Base-by-base conservation (phyloP, 2,113 vertebrate species). In the Rynchops niger region DNA sequence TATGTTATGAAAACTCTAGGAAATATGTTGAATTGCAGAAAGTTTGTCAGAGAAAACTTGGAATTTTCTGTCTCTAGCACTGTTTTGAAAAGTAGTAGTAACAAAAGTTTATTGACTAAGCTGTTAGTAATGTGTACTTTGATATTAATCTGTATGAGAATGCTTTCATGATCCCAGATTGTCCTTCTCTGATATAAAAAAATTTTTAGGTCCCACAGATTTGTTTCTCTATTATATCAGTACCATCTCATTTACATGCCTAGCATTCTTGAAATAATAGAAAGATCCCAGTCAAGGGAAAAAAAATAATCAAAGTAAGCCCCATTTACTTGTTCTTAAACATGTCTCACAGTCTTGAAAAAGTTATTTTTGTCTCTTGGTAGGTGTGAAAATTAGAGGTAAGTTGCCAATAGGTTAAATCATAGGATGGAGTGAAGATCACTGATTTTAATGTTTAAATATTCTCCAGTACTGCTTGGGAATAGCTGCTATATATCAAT, bases 341-440 rank as follows among this genome's bases (percentile, higher is more conserved):
- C 8, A 20, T 4, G 15, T 61, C 61, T 82, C 43, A 42, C 36
- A 65, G 49, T 40, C 69, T 22, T 66, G 42, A 47, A 67, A 66
- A 81, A 84, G 52, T 47, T 72, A 62, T 67, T 83, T 82, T 79
- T 86, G n/a, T 59, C n/a, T 62, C 66, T 89, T 83, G 42, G 21
- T 7, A 86, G 74, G 59, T 92, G 84, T 93, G 82, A 96, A 93
- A 96, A 94, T 93, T 89, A 70, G 79, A 95, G 66, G 38, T 42
- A 2, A 18, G 42, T 27, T 90, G 94, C 79, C 87, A 91, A 78
- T 59, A 80, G 50, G 67, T 83, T 94, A 66, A 93, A 90, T 83
- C 55, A 58, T 55, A 36, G 45, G 52, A 73, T 14, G 55, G 49
- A 82, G 66, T 34, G 90, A 69, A 77, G 32, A 82, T 62, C 45